These are phyloP conservation scores for Melipona beecheii DNA, from an alignment of 2,888 invertebrate species.

Conservation along the genomic window DNA sequence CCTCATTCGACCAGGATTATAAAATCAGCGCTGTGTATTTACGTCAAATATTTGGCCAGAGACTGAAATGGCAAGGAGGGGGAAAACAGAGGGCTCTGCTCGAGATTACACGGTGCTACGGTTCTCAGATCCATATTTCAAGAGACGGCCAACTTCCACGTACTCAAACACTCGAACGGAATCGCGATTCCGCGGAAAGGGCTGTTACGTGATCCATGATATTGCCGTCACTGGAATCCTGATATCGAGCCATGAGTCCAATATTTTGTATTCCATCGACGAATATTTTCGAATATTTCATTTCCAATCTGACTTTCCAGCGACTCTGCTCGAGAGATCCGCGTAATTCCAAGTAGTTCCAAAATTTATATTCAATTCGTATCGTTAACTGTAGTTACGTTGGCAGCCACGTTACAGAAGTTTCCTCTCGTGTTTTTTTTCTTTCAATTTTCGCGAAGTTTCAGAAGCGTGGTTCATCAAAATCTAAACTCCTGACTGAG, in stretches of 20 bases:
- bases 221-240: conserved; percentile 9
- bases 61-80: conserved; percentile 11
- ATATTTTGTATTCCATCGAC: conserved; percentile 28
- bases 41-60: conserved; percentile 49
- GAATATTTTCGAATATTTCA: neutral
- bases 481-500: too few species aligned
- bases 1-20: conserved; percentile 19
- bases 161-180: neutral
- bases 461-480: too few species aligned
- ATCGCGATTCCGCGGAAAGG: neutral
- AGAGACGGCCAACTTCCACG: conserved; percentile 10
- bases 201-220: conserved; percentile 26
- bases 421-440: too few species aligned
- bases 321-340: too few species aligned
- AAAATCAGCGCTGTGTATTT: conserved; percentile 43
- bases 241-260: neutral
- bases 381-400: too few species aligned
- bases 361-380: too few species aligned
- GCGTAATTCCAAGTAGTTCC: neutral
- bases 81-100: conserved; percentile 8
- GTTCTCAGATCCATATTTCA: conserved; percentile 25
- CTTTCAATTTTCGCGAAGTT: too few species aligned
- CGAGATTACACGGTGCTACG: conserved; percentile 20
- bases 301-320: neutral
- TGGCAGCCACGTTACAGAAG: too few species aligned